A percentile compares a stretch with the other conserved stretches of the same genome.
Evolutionary conservation across 2,797 vertebrate genomes (phyloP).

Genomic region (Sylvilagus floridanus): DNA sequence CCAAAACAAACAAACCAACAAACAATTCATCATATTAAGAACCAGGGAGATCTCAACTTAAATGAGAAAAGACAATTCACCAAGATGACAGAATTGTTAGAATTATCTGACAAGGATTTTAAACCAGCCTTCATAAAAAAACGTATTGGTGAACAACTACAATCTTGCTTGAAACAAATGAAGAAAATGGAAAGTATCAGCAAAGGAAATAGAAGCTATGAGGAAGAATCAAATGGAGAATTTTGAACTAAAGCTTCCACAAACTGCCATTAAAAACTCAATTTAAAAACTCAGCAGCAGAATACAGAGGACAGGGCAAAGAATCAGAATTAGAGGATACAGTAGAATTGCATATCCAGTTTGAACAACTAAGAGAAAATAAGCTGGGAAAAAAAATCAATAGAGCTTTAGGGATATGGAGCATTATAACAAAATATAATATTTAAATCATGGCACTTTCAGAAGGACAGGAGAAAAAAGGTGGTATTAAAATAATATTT

Average conservation of each 20-base stretch:
- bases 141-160: slow-evolving; percentile 2
- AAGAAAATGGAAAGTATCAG: neutral
- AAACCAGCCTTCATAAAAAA: slow-evolving; percentile 30
- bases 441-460: neutral
- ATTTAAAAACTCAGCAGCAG: neutral
- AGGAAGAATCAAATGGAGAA: slow-evolving; percentile 27
- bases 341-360: slow-evolving; percentile 40
- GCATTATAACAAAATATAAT: neutral
- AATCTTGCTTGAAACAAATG: slow-evolving; percentile 11
- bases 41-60: neutral
- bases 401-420: slow-evolving; percentile 28
- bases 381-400: neutral
- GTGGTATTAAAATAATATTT: slow-evolving; percentile 38
- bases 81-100: slow-evolving; percentile 43
- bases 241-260: slow-evolving; percentile 52
- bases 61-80: slow-evolving; percentile 50
- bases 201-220: slow-evolving; percentile 54
- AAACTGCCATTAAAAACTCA: slow-evolving; percentile 26
- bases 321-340: slow-evolving; percentile 1
- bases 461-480: slow-evolving; percentile 35
- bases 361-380: slow-evolving; percentile 53
- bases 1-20: neutral
- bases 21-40: slow-evolving; percentile 37
- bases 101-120: slow-evolving; percentile 52
- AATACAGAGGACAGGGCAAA: slow-evolving; percentile 8